Evolutionary conservation across 2,113 vertebrate genomes (phyloP).

Genomic region (Ciconia maguari): DNA sequence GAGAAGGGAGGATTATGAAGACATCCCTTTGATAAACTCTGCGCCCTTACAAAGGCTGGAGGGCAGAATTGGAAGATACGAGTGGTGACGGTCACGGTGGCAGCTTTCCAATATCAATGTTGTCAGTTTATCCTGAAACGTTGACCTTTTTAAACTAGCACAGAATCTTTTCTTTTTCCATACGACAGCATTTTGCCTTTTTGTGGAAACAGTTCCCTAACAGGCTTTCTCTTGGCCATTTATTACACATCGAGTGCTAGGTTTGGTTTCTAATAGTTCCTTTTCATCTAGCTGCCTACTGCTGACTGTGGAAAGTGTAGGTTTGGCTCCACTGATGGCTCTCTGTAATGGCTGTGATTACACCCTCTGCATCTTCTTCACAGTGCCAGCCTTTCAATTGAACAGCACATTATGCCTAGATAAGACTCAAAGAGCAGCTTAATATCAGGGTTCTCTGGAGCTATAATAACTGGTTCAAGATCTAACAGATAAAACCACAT

Average conservation of each 20-base stretch:
- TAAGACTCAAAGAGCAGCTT: slow-evolving; percentile 77
- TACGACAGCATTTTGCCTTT: slow-evolving; percentile 38
- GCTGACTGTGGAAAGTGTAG: slow-evolving; percentile 77
- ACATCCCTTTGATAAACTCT: neutral
- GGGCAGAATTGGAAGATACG: neutral
- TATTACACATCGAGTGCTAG: slow-evolving; percentile 68
- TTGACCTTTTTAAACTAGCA: slow-evolving; percentile 46
- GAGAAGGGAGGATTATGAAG: neutral
- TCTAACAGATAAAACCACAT: slow-evolving; percentile 66
- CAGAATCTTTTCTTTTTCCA: neutral
- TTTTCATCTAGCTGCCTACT: slow-evolving; percentile 73
- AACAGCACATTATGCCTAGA: slow-evolving; percentile 75
- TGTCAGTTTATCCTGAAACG: slow-evolving; percentile 14
- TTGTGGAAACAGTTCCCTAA: slow-evolving; percentile 43
- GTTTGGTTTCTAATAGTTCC: slow-evolving; percentile 68
- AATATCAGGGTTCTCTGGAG: slow-evolving; percentile 76
- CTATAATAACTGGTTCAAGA: slow-evolving; percentile 74
- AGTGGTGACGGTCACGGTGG: neutral
- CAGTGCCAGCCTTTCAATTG: slow-evolving; percentile 73
- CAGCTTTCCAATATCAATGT: neutral
- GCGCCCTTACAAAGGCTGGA: neutral
- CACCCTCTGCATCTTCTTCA: slow-evolving; percentile 75
- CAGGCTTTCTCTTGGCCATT: slow-evolving; percentile 53
- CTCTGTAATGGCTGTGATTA: slow-evolving; percentile 78
- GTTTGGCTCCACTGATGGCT: slow-evolving; percentile 73